Percentiles rank a stretch among this genome's conserved stretches.
Evolutionary conservation across 2,113 vertebrate genomes (phyloP).

Genomic region (Ptychochromis oligacanthus): DNA sequence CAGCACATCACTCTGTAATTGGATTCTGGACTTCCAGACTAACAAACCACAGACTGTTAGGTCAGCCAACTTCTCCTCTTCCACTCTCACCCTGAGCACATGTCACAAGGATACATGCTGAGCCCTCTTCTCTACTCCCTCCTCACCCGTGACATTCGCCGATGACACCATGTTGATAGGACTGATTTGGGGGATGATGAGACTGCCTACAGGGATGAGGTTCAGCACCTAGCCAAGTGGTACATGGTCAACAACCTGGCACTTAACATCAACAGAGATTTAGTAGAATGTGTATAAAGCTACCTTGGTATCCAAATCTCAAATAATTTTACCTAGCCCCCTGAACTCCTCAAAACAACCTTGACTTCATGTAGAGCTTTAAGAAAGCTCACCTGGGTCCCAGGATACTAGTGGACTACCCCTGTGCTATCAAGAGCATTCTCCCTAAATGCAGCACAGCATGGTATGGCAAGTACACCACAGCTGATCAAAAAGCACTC

Average conservation of each 20-base stretch:
- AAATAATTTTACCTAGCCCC: background rate
- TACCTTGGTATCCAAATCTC: background rate
- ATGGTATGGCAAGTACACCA: background rate
- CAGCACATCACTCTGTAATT: background rate
- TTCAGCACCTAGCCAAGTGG: background rate
- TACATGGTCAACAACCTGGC: too few species aligned
- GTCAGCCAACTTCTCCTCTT: background rate
- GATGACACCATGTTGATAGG: background rate
- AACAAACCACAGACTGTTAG: background rate
- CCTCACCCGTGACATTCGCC: background rate
- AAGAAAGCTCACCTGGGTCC: background rate
- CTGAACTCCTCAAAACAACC: background rate
- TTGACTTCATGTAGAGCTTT: background rate
- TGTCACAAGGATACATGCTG: background rate
- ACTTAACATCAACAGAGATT: background rate
- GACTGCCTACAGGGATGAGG: background rate
- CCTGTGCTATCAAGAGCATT: background rate
- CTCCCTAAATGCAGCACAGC: background rate
- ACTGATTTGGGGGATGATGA: background rate
- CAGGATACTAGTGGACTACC: background rate
- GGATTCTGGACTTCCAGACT: background rate
- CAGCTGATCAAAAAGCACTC: background rate
- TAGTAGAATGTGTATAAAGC: background rate
- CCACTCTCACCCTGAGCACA: background rate
- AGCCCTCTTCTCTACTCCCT: background rate